phyloP scores from a whole-genome alignment of 2,113 vertebrate species.

The Ciconia boyciana region DNA sequence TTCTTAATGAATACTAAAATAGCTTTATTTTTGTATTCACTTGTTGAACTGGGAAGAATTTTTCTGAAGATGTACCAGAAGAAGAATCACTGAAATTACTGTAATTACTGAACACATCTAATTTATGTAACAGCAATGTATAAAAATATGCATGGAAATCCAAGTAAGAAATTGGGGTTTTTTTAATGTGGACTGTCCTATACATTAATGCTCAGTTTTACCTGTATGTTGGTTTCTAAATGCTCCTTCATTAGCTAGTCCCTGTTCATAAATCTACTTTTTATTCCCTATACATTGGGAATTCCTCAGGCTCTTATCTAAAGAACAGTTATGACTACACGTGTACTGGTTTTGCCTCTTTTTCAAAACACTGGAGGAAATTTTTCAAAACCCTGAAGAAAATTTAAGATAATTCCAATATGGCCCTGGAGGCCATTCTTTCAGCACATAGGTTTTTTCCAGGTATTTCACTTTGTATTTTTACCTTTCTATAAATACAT shows the following conservation, averaged over 20 bases:
- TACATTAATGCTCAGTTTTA: neutral
- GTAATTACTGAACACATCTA: neutral
- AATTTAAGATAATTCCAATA: neutral
- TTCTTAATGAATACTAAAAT: neutral
- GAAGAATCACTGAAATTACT: neutral
- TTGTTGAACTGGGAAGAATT: neutral
- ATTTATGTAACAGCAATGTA: neutral
- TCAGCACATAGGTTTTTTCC: neutral
- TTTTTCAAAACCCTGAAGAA: neutral
- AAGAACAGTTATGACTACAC: neutral
- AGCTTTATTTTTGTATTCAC: neutral
- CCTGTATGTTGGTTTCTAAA: neutral
- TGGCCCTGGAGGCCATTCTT: neutral
- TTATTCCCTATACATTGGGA: neutral
- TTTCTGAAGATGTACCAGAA: neutral
- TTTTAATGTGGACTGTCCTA: neutral
- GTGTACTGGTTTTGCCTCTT: neutral
- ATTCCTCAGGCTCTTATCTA: neutral
- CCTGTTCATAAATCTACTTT: neutral
- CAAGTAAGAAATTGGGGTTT: neutral
- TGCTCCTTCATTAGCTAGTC: neutral
- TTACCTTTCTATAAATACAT: neutral
- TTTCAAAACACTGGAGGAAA: neutral
- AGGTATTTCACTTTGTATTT: neutral
- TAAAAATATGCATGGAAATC: neutral